Conservation (phyloP, 2,888 invertebrate genomes). For the Athetis lepigone region DNA sequence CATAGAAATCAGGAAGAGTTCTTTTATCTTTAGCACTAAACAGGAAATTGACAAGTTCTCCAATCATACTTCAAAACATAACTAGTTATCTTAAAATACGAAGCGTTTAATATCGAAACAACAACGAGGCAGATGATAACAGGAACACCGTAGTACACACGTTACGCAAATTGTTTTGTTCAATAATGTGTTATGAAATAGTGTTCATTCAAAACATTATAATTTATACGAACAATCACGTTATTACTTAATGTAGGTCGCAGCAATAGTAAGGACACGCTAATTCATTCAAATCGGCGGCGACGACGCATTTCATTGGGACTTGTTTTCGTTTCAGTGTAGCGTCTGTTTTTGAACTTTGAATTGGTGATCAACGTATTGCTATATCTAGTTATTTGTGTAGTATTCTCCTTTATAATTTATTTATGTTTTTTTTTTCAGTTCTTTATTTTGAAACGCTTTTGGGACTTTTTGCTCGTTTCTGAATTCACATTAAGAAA, state of each 20-base stretch:
- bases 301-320: constrained; percentile 37
- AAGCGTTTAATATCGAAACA: constrained; percentile 32
- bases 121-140: constrained; percentile 34
- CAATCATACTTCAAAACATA: neutral
- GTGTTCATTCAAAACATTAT: constrained; percentile 57
- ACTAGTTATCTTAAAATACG: constrained; percentile 2
- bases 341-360: neutral
- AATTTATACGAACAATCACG: constrained; percentile 60
- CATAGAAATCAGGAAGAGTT: neutral
- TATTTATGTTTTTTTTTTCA: neutral
- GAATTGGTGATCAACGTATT: constrained; percentile 18
- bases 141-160: constrained; percentile 58
- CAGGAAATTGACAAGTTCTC: neutral
- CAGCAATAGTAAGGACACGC: constrained; percentile 48
- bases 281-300: constrained; percentile 45
- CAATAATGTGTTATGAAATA: constrained; percentile 52
- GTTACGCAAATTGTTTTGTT: constrained; percentile 58
- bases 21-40: neutral
- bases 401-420: neutral
- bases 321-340: constrained; percentile 25
- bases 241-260: constrained; percentile 53
- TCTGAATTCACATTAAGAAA: neutral
- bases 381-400: neutral
- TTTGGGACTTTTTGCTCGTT: neutral
- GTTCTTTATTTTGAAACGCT: too few species aligned